phyloP scores from a whole-genome alignment of 2,797 vertebrate genomes.

The Clarias platycephalus region DNA sequence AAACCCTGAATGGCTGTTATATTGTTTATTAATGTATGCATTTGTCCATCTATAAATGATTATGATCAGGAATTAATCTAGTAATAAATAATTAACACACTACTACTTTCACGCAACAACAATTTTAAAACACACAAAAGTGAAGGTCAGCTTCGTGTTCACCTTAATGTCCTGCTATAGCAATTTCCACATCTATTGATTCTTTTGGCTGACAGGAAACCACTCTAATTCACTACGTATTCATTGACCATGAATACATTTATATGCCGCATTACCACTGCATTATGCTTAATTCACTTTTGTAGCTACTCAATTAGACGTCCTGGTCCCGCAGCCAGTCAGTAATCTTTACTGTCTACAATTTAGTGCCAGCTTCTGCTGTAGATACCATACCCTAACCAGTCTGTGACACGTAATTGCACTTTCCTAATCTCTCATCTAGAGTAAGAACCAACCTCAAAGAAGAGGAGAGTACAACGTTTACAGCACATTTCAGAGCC shows the following conservation, averaged over 20 bases:
- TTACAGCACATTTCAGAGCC: constrained; percentile 93
- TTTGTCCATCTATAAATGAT: background rate
- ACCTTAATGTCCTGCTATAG: constrained; percentile 37
- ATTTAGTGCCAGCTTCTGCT: background rate
- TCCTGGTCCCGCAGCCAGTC: background rate
- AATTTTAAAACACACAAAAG: background rate
- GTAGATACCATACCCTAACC: background rate
- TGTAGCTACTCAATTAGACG: constrained; percentile 1
- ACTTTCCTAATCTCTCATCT: background rate
- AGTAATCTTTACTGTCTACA: background rate
- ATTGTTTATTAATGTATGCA: background rate
- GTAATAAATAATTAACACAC: background rate
- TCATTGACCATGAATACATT: constrained; percentile 35
- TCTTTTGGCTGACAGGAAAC: constrained; percentile 34
- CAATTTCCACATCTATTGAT: constrained; percentile 45
- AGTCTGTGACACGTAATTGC: background rate
- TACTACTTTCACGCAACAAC: background rate
- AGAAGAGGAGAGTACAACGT: constrained; percentile 89
- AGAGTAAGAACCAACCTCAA: constrained; percentile 89
- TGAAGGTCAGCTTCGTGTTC: constrained; percentile 14
- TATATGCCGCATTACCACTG: constrained; percentile 12
- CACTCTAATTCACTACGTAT: constrained; percentile 29
- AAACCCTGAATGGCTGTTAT: background rate
- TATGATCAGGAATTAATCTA: background rate
- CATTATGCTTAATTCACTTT: constrained; percentile 37